Base-by-base conservation (phyloP, 2,888 invertebrate genomes). In the Toxonevra muliebris region DNA sequence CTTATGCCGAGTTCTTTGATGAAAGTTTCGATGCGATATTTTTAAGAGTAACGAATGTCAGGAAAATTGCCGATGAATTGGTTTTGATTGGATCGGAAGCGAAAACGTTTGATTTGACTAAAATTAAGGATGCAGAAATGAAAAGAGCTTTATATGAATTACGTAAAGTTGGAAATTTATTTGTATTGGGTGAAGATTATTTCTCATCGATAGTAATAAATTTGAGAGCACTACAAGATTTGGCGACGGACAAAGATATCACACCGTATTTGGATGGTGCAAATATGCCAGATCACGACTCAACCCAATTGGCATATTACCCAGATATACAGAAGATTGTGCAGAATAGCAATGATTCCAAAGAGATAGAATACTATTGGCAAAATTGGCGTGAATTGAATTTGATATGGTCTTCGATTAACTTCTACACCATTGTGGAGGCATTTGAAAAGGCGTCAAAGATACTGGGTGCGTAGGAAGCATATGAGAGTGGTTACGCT, bases 241-340 rank as follows among this genome's bases (percentile, higher is more conserved):
- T 83, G 20, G 78, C 83, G 17, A 80, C 79, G 5, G 84, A 84
- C 65, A 88, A 89, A 73, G 90, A 93, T 79, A 86, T 96, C 42
- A 79, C 80, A 17, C 81, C 82, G 0, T 82, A 82, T 60, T 19
- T 79, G 70, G 79, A 75, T 1, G 81, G 82, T 0, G 75, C 76
- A 8, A 80, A 81, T 57, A 80, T 80, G 82, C 80, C 79, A 61
- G 69, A 80, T 60, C 76, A 76, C 64, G 79, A 81, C 41, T 77
- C 79, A 41, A 83, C 82, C 9, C 71, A 76, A 0, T 57, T 83
- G 61, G 77, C 84, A 12, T 84, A 79, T 43, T 79, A 79, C 55
- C 84, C 84, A 9, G 82, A 84, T 62, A 79, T 84, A 17, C 79
- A 80, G 66, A 77, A 75, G 69, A 79, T 84, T 7, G 79, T 79